Conservation (phyloP, 2,113 vertebrate genomes). For the Scytalopus superciliaris region DNA sequence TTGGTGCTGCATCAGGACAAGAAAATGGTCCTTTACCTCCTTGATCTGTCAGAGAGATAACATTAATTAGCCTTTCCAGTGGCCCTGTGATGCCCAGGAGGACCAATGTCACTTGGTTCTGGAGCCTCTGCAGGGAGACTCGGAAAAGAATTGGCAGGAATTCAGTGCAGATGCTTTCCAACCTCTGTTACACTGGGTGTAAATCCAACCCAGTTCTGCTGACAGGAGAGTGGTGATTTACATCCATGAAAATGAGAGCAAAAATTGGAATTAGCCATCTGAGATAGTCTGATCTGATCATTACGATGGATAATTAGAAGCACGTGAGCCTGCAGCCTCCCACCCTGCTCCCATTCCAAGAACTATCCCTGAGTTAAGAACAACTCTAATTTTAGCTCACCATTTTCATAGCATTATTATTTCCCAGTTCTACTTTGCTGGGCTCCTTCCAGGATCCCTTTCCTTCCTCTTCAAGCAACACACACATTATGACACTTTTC, state of each 20-base stretch:
- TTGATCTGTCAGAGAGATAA: background rate
- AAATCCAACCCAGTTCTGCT: constrained; percentile 2
- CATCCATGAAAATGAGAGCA: background rate
- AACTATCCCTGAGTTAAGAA: background rate
- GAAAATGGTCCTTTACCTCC: background rate
- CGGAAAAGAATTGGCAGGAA: background rate
- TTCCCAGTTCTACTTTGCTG: background rate
- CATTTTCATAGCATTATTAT: background rate
- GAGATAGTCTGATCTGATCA: constrained; percentile 6
- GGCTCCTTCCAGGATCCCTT: background rate
- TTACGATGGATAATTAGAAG: background rate
- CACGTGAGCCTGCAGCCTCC: background rate
- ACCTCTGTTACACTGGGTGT: background rate
- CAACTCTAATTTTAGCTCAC: background rate
- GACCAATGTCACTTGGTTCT: background rate
- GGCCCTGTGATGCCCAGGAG: background rate
- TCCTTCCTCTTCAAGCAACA: background rate
- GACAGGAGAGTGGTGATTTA: background rate
- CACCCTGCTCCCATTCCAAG: background rate
- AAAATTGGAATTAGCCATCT: background rate
- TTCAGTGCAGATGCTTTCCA: constrained; percentile 14
- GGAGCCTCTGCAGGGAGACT: background rate
- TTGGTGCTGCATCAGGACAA: background rate
- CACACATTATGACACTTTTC: background rate
- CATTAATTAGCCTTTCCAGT: background rate